Evolutionary conservation across 2,888 invertebrate genomes (phyloP).

Genomic region (Tyria jacobaeae): DNA sequence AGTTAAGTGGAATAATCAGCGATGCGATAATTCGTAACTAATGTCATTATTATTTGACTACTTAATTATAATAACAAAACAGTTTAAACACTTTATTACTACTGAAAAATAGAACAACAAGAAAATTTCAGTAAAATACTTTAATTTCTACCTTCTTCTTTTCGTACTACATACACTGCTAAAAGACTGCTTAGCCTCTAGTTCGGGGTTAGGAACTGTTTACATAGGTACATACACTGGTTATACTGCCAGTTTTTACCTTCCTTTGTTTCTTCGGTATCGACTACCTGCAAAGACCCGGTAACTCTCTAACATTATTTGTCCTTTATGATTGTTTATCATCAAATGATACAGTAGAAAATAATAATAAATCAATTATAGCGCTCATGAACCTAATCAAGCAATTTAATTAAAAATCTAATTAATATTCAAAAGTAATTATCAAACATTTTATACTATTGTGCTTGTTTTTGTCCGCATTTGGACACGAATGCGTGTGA

Average conservation of each 20-base stretch:
- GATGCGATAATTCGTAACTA: slow-evolving; percentile 2
- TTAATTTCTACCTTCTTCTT: too few species aligned
- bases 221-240: too few species aligned
- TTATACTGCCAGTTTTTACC: not conserved
- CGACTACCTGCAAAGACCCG: too few species aligned
- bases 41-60: not conserved
- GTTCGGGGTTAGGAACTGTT: too few species aligned
- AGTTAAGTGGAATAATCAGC: not conserved
- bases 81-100: too few species aligned
- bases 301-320: not conserved
- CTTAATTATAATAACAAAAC: too few species aligned
- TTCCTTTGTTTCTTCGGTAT: not conserved
- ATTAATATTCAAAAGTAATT: slow-evolving; percentile 38
- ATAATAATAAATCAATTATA: not conserved
- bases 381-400: slow-evolving; percentile 4
- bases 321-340: not conserved
- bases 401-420: slow-evolving; percentile 19
- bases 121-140: too few species aligned
- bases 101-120: too few species aligned
- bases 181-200: too few species aligned
- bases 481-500: slow-evolving; percentile 52
- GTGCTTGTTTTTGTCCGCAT: slow-evolving; percentile 53
- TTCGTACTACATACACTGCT: too few species aligned
- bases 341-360: not conserved
- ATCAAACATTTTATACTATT: slow-evolving; percentile 44